Base-by-base conservation (phyloP, 1,140 invertebrate genomes). In the Hyposmocoma kahamanoa region DNA sequence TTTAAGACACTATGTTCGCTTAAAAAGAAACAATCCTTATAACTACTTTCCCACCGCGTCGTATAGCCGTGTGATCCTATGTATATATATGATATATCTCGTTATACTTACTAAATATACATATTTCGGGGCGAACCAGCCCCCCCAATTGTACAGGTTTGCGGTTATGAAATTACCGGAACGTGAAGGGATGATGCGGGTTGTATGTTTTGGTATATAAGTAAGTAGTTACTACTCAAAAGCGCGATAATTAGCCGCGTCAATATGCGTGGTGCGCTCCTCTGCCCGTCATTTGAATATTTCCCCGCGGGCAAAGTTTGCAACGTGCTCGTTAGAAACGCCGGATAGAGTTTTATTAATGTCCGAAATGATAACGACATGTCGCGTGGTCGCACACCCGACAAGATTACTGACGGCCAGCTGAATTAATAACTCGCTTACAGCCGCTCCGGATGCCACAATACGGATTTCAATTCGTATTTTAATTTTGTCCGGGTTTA, bases 361-460 rank as follows among this genome's bases (percentile, higher is more conserved):
- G 65, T 66, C 61, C 60, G 60, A 70, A 75, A 77, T 72, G 63
- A 73, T 72, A 77, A 71, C 62, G 67, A 70, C 63, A 62, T 70
- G 58, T 63, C 49, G 51, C 53, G 53, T 46, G 53, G 48, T 59
- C 55, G 41, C 41, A 36, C 51, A 53, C 53, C 56, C 53, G 42
- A 50, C 59, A 42, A 60, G 57, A 75, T 73, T 73, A 70, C 60
- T 59, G 57, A 66, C 68, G 61, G 52, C 39, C 55, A 54, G 59
- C 62, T 63, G 67, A 72, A 69, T 72, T 72, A 70, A 59, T 72
- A 72, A 69, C 62, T 65, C 53, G 53, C 60, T 55, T 50, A 63
- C 58, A 60, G 50, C 49, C 34, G 39, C 44, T 41, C 36, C 48
- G 36, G 49, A 22, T 38, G 42, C 59, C 56, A 51, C 50, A 63